Evolutionary conservation across 64 coral and sea anemone species (phyloP).

Genomic region (Pachyseris speciosa): DNA sequence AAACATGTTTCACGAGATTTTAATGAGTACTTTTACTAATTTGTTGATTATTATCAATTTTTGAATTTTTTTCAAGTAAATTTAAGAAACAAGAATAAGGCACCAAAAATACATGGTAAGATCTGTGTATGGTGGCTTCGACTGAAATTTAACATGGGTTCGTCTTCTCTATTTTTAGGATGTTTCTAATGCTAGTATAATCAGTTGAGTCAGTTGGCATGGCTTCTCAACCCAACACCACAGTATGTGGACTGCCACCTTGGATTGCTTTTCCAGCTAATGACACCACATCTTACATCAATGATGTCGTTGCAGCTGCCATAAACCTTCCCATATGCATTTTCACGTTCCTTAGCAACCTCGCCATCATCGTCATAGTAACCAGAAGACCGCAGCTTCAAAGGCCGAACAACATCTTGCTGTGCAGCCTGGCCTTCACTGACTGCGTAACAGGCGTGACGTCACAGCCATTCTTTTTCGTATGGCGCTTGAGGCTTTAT

Average conservation of each 20-base stretch:
- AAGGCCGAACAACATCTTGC: neutral
- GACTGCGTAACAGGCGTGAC: neutral
- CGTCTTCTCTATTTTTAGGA: too few relatives aligned
- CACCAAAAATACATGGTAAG: too few relatives aligned
- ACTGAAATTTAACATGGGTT: too few relatives aligned
- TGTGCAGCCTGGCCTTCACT: neutral
- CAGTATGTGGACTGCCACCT: neutral
- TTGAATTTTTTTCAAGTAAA: too few relatives aligned
- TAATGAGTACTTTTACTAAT: too few relatives aligned
- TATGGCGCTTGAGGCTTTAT: neutral
- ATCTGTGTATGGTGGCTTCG: too few relatives aligned
- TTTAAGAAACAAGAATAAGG: too few relatives aligned
- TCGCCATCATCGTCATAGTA: neutral
- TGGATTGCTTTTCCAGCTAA: neutral
- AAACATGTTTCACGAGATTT: too few relatives aligned
- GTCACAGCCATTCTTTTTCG: slow-evolving; percentile 3
- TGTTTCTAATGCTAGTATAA: too few relatives aligned
- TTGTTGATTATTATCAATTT: too few relatives aligned
- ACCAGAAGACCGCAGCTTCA: neutral
- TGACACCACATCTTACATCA: neutral
- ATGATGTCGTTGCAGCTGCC: neutral
- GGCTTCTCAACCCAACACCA: neutral
- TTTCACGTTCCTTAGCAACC: neutral
- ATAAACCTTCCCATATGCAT: neutral
- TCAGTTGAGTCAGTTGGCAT: too few relatives aligned